Base-by-base conservation (phyloP, 2,113 vertebrate genomes). In the Mormoops blainvillei region DNA sequence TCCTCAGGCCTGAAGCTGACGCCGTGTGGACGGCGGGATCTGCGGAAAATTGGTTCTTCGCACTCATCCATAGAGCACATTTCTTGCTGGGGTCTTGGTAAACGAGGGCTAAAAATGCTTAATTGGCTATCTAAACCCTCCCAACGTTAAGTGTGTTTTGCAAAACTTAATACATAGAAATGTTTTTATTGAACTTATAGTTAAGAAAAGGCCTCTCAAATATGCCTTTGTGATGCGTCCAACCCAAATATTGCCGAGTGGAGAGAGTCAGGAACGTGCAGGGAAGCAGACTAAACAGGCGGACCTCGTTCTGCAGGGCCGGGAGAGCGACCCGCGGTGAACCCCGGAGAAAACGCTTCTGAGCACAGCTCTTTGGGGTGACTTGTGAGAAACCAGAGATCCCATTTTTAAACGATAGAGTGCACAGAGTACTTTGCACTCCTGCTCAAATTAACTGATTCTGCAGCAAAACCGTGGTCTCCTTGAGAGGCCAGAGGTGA, bases 201-300 rank as follows among this genome's bases (percentile, higher is more conserved):
- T 74, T 83, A 54, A 81, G 38, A 45, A 94, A 56, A 73, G 28
- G 45, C 54, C 78, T 86, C 90, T 87, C 50, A 91, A 86, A 67
- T 91, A 77, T 88, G 86, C 68, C 94, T 97, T 88, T 93, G 93
- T 89, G 89, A 82, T 13, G 48, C 70, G 95, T 97, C 96, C 95
- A 95, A 93, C 38, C 71, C 77, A 94, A 94, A 89, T 85, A 89
- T 54, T 91, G 91, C 86, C 58, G 36, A 20, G 50, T 5, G 16
- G 78, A 54, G 87, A 38, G 41, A 24, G 18, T n/a, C 41, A 48
- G 67, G 92, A 76, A 18, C 36, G 76, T 0, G 14, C 1, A 19
- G 33, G 41, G 45, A 71, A 71, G 54, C 67, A 84, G 71, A 94
- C 84, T 84, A 65, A 88, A 87, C 81, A 81, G 74, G 56, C 15